phyloP scores from a whole-genome alignment of 2,113 vertebrate genomes.

The Podocnemis expansa region DNA sequence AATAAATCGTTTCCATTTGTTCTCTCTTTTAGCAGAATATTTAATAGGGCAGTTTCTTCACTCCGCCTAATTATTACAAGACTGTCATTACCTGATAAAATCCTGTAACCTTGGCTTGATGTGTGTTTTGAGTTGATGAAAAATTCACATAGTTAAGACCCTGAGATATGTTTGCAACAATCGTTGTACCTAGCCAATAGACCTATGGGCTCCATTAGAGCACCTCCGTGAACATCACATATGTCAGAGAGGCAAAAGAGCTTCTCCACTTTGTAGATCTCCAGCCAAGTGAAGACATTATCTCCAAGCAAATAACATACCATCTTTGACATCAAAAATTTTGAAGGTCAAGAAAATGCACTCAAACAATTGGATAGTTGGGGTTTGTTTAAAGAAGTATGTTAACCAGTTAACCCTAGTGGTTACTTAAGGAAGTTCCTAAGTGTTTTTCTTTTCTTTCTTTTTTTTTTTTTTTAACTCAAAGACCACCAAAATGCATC shows the following conservation, averaged over 20 bases:
- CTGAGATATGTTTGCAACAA: background rate
- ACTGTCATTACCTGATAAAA: slow-evolving; percentile 15
- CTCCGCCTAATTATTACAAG: background rate
- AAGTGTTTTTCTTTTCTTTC: too few species aligned
- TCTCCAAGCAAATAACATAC: background rate
- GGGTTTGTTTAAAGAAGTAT: background rate
- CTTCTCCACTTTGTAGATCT: background rate
- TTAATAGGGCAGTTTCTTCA: background rate
- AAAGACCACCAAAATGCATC: background rate
- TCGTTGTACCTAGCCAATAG: slow-evolving; percentile 36
- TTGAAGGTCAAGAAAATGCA: background rate
- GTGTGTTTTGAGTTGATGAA: background rate
- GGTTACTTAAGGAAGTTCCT: background rate
- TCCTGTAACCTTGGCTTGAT: background rate
- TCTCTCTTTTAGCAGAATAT: background rate
- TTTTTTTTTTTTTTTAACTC: too few species aligned
- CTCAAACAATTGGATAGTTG: background rate
- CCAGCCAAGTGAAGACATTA: background rate
- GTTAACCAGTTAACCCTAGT: background rate
- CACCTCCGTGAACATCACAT: background rate
- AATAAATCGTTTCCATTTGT: background rate
- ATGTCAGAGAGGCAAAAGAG: background rate
- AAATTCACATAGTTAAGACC: background rate
- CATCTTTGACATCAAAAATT: background rate
- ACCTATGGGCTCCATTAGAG: background rate